Base-by-base conservation (phyloP, 2,888 invertebrate genomes). In the Myopa tessellatipennis region DNA sequence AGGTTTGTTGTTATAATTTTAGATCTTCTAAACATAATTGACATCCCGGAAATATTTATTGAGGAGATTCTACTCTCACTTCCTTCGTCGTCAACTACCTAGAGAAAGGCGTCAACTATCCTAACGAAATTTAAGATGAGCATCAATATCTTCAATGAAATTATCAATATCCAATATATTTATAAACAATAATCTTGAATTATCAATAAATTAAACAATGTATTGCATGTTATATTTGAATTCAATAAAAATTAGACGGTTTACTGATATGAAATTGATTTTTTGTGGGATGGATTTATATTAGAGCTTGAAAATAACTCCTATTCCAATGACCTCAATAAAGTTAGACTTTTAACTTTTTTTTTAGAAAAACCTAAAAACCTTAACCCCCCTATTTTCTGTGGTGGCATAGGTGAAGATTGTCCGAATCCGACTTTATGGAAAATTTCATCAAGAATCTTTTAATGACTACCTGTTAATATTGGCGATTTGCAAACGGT, bases 1-100 rank as follows among this genome's bases (percentile, higher is more conserved):
- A 89, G 89, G 87, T 67, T 85, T 89, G 45, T 81, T 89, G 26
- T 63, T 63, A 7, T 26, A n/a, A 63, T 36, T 45, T 3, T 58
- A 89, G 89, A 87, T 68, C 85, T 90, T 45, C 82, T 89, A 34
- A 85, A 87, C 81, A 83, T 86, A 52, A 88, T 90, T 78, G 89
- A 88, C 73, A 85, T 87, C 77, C 89, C 89, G 3, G 88, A 88
- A 72, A 84, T 81, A 74, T 89, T 88, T 81, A 85, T 89, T 75
- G 85, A 85, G 71, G 87, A 87, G 58, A 78, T 88, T 26, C 82
- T 90, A 65, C 82, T 84, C 16, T 77, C 87, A 6, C 81, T 89
- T 81, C 89, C 89, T 16, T 84, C 86, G 79, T 83, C 86, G 55
- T 83, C 85, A 76, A 63, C 73, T 34, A 50, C 74, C 63, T 74